Evolutionary conservation across 1,140 invertebrate genomes (phyloP), one percentile per base, ranked within the genome.

Genomic region (Maniola jurtina): DNA sequence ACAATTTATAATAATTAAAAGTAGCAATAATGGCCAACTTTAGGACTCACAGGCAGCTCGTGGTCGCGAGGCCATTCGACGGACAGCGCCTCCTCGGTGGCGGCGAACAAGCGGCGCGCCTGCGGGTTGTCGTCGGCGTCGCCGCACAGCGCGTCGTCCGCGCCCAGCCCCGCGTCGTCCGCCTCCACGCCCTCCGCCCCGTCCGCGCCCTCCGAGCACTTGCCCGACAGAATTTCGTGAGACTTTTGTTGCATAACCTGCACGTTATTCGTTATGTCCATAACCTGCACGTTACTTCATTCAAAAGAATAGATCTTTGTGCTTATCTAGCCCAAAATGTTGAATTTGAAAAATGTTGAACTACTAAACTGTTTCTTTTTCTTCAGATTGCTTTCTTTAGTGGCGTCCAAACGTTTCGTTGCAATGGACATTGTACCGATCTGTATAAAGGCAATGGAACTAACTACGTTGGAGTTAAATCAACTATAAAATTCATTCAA

Each of bases 181-280:
- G 60, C 72, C 6, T 56, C 72, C 40, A 64, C 69, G 33, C 59
- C 71, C n/a, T 66, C 72, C 42, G 59, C 66, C 38, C 71, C 77
- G 52, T 66, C 68, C 40, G 64, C 68, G 8, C 65, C 80, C 48
- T 58, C 71, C 59, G 65, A 76, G 68, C 84, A 89, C 70, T 89
- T 88, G 57, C 81, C 79, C 63, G 86, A 79, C 25, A 90, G 79
- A 62, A 91, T 90, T 78, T 91, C 90, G 75, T 91, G 88, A 5
- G 87, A 89, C 74, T 91, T 91, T 77, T 91, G 89, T 70, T 91
- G 88, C 90, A 91, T 90, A 60, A 91, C 89, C 83, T 90, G 75
- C 52, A 55, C 13, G 25, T 35, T 55, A 55, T 45, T 45, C 13
- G 42, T 45, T 45, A 52, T 52, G 15, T 52, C 14, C 48, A 52